These are phyloP conservation scores for Pseudoatta argentina DNA, from an alignment of 1,140 invertebrate species.

Conservation along the genomic window DNA sequence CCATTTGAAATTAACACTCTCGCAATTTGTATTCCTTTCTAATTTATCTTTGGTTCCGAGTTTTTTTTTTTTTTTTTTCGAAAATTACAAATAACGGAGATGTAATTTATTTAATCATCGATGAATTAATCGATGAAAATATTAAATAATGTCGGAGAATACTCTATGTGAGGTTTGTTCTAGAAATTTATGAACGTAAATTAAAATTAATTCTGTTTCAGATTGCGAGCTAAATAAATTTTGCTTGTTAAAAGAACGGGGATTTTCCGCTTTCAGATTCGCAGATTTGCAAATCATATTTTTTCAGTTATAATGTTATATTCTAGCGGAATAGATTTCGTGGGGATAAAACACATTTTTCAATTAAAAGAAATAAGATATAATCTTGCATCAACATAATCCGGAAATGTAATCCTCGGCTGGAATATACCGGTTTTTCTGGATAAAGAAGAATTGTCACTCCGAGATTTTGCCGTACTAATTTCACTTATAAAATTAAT, in stretches of 20 bases:
- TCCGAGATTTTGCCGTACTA: conserved; percentile 20
- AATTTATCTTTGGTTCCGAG: not conserved
- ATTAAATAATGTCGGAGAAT: not conserved
- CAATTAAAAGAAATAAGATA: conserved; percentile 47
- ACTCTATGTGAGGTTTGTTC: not conserved
- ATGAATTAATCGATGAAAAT: not conserved
- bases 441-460: conserved; percentile 38
- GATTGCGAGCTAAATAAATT: conserved; percentile 25
- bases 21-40: not conserved
- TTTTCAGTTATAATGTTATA: not conserved
- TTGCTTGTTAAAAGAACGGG: not conserved
- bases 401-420: conserved; percentile 45
- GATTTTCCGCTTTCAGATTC: conserved; percentile 20
- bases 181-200: conserved; percentile 9
- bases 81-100: not conserved
- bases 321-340: conserved; percentile 28
- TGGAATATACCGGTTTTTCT: not conserved
- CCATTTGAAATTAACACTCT: not conserved
- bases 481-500: conserved; percentile 36
- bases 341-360: conserved; percentile 17
- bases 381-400: conserved; percentile 42
- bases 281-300: not conserved
- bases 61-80: not conserved
- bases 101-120: too few species aligned
- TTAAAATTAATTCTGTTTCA: conserved; percentile 22